Percentiles rank a stretch among this genome's conserved stretches.
phyloP scores from a whole-genome alignment of 2,888 invertebrate genomes.

The Alentia gelatinosa region DNA sequence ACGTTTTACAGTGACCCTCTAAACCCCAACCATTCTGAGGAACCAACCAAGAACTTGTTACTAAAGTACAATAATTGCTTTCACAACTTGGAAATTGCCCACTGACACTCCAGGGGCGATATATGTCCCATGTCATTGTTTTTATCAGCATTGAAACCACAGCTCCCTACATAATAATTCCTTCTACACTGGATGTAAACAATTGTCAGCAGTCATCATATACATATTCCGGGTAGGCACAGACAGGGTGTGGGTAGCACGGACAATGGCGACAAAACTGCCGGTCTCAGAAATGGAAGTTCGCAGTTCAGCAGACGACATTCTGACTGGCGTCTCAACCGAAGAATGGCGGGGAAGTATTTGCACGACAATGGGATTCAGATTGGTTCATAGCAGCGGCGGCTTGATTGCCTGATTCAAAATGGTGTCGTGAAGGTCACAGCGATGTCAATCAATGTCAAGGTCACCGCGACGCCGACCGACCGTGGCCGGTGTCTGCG shows the following conservation, averaged over 20 bases:
- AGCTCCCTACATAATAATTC: background rate
- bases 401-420: constrained; percentile 42
- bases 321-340: background rate
- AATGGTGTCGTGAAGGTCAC: constrained; percentile 8
- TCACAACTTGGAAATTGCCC: background rate
- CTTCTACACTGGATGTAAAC: too few species aligned
- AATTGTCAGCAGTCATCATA: background rate
- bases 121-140: background rate
- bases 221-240: background rate
- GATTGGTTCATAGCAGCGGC: background rate
- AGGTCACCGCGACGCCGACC: background rate
- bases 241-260: background rate
- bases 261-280: background rate
- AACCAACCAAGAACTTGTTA: background rate
- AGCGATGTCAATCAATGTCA: constrained; percentile 32
- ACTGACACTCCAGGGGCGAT: background rate
- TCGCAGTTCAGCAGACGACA: constrained; percentile 10
- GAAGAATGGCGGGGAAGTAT: background rate
- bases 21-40: background rate
- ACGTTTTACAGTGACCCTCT: background rate
- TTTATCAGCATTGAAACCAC: too few species aligned
- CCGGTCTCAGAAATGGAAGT: background rate
- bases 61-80: background rate
- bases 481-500: background rate
- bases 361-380: constrained; percentile 33